Evolutionary conservation across 35 echinoderm and acorn worm species (phyloP), one percentile per base, ranked within the genome.

Genomic region (Amphiura filiformis): DNA sequence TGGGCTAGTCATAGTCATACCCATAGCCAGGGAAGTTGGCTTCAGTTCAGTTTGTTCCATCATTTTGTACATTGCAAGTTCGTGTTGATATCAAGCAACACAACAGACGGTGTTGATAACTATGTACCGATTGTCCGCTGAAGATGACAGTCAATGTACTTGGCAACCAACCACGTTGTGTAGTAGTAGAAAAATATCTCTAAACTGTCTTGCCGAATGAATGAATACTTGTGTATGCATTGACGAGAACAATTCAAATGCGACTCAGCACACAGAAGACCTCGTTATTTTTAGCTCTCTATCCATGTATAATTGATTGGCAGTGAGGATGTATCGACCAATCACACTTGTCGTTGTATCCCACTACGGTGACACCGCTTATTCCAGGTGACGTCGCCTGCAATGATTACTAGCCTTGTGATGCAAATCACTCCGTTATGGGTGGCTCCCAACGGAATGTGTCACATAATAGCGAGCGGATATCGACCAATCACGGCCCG

Each of bases 241-340:
- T 82, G 64, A 84, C 39, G 84, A 82, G 39, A 41, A 34, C 56
- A 34, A 17, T 85, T 44, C 47, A 78, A 91, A 76, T 79, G 79
- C 75, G 82, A 57, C 76, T 79, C 64, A 34, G 30, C 75, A n/a
- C 33, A 23, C 37, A 38, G 81, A 32, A 84, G 41, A 82, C 3
- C 75, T 80, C 89, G 89, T 91, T 91, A 84, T 91, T 91, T 91
- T 91, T 84, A 91, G 89, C 82, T 37, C 39, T 39, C 89, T 64
- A 36, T 91, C 89, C 82, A 91, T 85, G 76, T 56, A 65, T 76
- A 85, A 91, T 91, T 91, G 89, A 91, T 91, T 85, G 81, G 81
- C 82, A 85, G 39, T 32, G 56, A 76, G 76, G 85, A 85, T 91
- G 78, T 57, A 34, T 80, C 76, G 76, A 77, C 89, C 89, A 91